phyloP scores from a whole-genome alignment of 2,888 invertebrate species.

The Acanthosepion esculentum region DNA sequence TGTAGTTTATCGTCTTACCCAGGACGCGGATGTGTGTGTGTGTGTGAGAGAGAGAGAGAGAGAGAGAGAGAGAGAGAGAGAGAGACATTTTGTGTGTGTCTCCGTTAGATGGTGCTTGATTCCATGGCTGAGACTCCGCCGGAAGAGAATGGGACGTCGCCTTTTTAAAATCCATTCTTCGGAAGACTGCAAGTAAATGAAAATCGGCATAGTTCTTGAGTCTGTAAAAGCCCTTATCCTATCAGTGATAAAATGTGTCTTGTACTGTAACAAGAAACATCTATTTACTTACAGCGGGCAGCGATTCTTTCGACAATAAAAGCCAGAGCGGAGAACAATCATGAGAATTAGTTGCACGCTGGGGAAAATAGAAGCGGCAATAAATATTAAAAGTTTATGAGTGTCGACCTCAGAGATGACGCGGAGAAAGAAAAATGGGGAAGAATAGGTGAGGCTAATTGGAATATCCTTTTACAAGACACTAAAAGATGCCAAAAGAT shows the following conservation, averaged over 20 bases:
- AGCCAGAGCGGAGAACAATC: neutral
- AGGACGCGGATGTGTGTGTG: no score
- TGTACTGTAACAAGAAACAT: neutral
- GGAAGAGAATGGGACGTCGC: neutral
- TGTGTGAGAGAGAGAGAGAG: no score
- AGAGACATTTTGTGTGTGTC: no score
- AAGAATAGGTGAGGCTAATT: neutral
- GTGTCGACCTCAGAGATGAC: neutral
- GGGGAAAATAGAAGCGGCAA: neutral
- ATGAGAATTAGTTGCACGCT: neutral
- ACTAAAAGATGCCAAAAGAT: neutral
- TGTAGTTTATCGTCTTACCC: no score
- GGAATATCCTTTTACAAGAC: neutral
- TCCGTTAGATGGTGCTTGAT: neutral
- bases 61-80: no score
- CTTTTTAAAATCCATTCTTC: neutral
- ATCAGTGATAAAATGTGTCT: neutral
- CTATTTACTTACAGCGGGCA: neutral
- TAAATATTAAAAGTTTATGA: conserved; percentile 9
- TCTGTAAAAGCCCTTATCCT: neutral
- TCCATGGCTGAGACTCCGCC: neutral
- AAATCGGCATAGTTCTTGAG: neutral
- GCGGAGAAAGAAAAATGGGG: neutral
- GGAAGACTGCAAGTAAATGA: neutral
- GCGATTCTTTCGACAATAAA: neutral